A percentile compares a stretch with the other conserved stretches of the same genome.
Evolutionary conservation across 1,140 invertebrate genomes (phyloP).

Genomic region (Panagrolaimus sp.): DNA sequence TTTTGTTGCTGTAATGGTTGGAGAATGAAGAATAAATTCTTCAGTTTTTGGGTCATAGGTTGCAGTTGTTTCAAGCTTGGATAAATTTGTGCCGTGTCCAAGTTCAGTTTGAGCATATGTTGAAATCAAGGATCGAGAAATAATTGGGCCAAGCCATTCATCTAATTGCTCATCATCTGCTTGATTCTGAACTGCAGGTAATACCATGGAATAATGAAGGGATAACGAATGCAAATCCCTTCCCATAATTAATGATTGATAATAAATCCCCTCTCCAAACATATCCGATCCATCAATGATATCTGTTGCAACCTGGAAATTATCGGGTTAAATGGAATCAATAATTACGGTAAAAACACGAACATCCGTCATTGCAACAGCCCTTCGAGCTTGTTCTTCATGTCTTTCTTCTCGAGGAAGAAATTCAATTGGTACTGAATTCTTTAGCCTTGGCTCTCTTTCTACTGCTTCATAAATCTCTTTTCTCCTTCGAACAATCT

Average conservation of each 20-base stretch:
- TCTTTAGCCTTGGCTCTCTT: slow-evolving; percentile 28
- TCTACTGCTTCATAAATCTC: slow-evolving; percentile 61
- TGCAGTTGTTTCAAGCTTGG: slow-evolving; percentile 82
- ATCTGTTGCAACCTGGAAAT: slow-evolving; percentile 65
- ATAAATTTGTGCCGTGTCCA: slow-evolving; percentile 84
- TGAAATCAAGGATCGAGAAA: slow-evolving; percentile 76
- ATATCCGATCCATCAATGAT: slow-evolving; percentile 45
- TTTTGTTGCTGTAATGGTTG: slow-evolving; percentile 78
- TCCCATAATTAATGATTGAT: slow-evolving; percentile 45
- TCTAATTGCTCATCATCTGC: slow-evolving; percentile 77
- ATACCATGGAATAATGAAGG: slow-evolving; percentile 85
- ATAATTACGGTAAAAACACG: too few relatives aligned
- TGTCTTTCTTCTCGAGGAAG: slow-evolving; percentile 79
- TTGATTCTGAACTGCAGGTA: slow-evolving; percentile 78
- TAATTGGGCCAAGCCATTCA: slow-evolving; percentile 76
- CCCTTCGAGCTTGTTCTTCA: slow-evolving; percentile 61
- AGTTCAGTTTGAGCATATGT: slow-evolving; percentile 92
- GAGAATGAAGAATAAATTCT: slow-evolving; percentile 81
- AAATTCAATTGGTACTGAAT: slow-evolving; percentile 69
- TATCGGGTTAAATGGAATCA: too few relatives aligned
- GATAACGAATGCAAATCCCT: slow-evolving; percentile 76
- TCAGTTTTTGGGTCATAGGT: slow-evolving; percentile 77
- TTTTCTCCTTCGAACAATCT: slow-evolving; percentile 71
- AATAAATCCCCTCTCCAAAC: slow-evolving; percentile 50
- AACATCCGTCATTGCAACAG: slow-evolving; percentile 45